These are phyloP conservation scores for Rachycentron canadum DNA, from an alignment of 2,797 vertebrate species.

Conservation along the genomic window DNA sequence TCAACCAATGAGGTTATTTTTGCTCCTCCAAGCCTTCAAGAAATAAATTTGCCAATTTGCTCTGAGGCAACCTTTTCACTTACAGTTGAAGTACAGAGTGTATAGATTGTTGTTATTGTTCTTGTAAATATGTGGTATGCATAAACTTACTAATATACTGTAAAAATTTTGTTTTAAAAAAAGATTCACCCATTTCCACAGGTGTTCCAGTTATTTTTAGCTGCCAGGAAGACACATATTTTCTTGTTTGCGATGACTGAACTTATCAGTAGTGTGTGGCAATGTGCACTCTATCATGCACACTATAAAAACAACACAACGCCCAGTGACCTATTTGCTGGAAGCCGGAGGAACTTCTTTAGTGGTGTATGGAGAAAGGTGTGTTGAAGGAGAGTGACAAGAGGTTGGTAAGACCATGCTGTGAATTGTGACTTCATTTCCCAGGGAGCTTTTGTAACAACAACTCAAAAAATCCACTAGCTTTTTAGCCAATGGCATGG, in stretches of 20 bases:
- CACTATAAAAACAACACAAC: constrained; percentile 32
- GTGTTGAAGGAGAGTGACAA: constrained; percentile 80
- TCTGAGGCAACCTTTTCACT: neutral
- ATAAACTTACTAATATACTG: neutral
- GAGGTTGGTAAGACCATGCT: constrained; percentile 82
- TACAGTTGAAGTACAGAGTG: neutral
- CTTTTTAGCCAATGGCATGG: constrained; percentile 78
- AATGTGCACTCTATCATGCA: constrained; percentile 3
- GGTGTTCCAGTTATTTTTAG: constrained; percentile 5
- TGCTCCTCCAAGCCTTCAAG: constrained; percentile 33
- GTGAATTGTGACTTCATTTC: constrained; percentile 81
- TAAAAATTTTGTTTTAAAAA: neutral
- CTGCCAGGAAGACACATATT: constrained; percentile 23
- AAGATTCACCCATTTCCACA: neutral
- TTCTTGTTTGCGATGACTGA: constrained; percentile 16
- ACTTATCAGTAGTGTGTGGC: constrained; percentile 17
- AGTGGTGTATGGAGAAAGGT: constrained; percentile 80
- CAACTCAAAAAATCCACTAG: constrained; percentile 75
- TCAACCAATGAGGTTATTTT: constrained; percentile 17
- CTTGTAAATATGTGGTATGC: neutral
- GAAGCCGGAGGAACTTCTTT: constrained; percentile 86
- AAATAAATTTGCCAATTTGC: constrained; percentile 4
- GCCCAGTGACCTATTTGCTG: constrained; percentile 59
- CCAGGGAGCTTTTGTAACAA: constrained; percentile 74
- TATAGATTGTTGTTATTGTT: neutral